Conservation (phyloP, 2,797 vertebrate genomes). For the Enteromius anoplus region DNA sequence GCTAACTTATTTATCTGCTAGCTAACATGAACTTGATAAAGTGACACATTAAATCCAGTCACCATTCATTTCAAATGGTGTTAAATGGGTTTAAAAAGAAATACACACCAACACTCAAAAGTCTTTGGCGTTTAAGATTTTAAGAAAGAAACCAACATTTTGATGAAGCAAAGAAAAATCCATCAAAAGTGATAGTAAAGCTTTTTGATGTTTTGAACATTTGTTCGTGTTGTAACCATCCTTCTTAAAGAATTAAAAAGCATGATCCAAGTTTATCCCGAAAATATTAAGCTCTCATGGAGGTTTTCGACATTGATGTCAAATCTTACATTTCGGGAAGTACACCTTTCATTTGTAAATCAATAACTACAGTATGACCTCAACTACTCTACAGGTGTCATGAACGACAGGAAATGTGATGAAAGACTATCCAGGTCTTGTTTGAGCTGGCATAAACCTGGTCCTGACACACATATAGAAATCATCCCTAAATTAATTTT, state of each 20-base stretch:
- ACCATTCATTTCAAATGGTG: neutral
- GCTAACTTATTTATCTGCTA: slow-evolving; percentile 18
- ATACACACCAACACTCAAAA: neutral
- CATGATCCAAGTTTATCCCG: neutral
- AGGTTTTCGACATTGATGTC: neutral
- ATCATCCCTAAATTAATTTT: neutral
- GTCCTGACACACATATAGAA: neutral
- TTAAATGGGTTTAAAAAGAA: neutral
- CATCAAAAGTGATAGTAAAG: neutral
- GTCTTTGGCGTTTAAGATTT: neutral
- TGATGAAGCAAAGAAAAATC: neutral
- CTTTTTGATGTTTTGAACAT: neutral
- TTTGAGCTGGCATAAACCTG: slow-evolving; percentile 1
- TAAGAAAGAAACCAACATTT: neutral
- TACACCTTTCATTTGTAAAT: neutral
- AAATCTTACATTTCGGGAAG: neutral
- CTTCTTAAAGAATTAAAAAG: neutral
- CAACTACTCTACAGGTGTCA: neutral
- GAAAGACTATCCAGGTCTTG: neutral
- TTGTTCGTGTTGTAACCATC: neutral
- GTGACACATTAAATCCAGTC: slow-evolving; percentile 1
- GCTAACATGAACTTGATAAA: slow-evolving; percentile 18
- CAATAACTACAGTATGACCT: neutral
- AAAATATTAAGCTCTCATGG: neutral
- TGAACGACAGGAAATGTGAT: neutral